Conservation (phyloP, 2,797 vertebrate species). For the Rhinogobio ventralis region DNA sequence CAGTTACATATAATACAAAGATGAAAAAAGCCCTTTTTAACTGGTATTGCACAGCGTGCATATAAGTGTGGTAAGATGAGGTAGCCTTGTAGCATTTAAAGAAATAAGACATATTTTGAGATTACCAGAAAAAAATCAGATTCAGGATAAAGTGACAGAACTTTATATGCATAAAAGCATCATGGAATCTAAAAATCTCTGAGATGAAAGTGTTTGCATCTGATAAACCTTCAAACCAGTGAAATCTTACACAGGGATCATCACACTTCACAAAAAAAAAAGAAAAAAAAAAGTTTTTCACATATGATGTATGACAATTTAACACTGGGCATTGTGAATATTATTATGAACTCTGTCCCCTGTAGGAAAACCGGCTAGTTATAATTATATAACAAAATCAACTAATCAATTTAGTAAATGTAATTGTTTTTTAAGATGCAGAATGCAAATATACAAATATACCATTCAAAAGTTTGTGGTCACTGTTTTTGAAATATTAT, state of each 20-base stretch:
- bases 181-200: not conserved
- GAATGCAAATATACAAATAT: not conserved
- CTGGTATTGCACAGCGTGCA: constrained; percentile 2
- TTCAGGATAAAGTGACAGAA: not conserved
- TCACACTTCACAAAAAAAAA: not conserved
- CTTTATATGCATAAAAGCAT: not conserved
- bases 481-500: not conserved
- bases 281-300: not conserved
- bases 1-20: constrained; percentile 7
- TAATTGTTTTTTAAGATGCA: not conserved
- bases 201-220: not conserved
- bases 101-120: not conserved
- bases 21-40: not conserved
- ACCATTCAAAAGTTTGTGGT: not conserved
- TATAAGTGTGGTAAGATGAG: not conserved
- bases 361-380: not conserved
- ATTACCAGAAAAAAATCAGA: not conserved
- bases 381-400: not conserved
- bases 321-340: not conserved
- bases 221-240: not conserved
- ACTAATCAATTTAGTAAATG: not conserved
- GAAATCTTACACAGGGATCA: not conserved
- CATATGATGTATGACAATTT: not conserved
- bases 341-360: constrained; percentile 2
- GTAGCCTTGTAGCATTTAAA: not conserved